Evolutionary conservation across 2,888 invertebrate genomes (phyloP).

Genomic region (Philereme vetulata): DNA sequence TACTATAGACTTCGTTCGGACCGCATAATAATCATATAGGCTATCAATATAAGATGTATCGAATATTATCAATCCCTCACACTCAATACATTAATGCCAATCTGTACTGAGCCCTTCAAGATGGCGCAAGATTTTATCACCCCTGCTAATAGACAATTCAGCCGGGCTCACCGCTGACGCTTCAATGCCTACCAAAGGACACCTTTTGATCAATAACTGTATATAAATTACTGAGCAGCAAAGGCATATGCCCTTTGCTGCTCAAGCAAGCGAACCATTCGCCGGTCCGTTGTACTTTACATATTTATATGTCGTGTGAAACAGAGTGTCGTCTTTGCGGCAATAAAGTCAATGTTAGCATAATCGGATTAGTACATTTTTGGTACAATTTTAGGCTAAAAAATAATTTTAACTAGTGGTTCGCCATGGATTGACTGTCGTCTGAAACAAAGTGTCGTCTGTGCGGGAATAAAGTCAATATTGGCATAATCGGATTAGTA

Average conservation of each 20-base stretch:
- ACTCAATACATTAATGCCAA: slow-evolving; percentile 28
- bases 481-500: slow-evolving; percentile 10
- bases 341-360: slow-evolving; percentile 5
- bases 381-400: too few species aligned
- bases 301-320: slow-evolving; percentile 51
- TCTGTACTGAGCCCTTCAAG: slow-evolving; percentile 27
- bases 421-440: slow-evolving; percentile 33
- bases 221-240: slow-evolving; percentile 75
- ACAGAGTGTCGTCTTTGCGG: slow-evolving; percentile 32
- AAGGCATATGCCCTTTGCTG: slow-evolving; percentile 77
- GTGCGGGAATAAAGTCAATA: slow-evolving; percentile 10
- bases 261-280: slow-evolving; percentile 69
- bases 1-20: too few species aligned
- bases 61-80: slow-evolving; percentile 15
- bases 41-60: slow-evolving; percentile 4
- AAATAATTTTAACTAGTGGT: too few species aligned
- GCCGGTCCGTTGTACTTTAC: slow-evolving; percentile 66
- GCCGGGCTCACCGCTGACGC: slow-evolving; percentile 66
- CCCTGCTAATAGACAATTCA: slow-evolving; percentile 74
- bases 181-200: slow-evolving; percentile 78
- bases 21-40: neutral
- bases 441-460: slow-evolving; percentile 43
- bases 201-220: slow-evolving; percentile 84
- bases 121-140: slow-evolving; percentile 76
- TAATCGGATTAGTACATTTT: slow-evolving; percentile 9